A percentile compares a stretch with the other conserved stretches of the same genome.
These are phyloP conservation scores for Tetrao urogallus DNA, from an alignment of 2,113 vertebrate species.

Conservation along the genomic window DNA sequence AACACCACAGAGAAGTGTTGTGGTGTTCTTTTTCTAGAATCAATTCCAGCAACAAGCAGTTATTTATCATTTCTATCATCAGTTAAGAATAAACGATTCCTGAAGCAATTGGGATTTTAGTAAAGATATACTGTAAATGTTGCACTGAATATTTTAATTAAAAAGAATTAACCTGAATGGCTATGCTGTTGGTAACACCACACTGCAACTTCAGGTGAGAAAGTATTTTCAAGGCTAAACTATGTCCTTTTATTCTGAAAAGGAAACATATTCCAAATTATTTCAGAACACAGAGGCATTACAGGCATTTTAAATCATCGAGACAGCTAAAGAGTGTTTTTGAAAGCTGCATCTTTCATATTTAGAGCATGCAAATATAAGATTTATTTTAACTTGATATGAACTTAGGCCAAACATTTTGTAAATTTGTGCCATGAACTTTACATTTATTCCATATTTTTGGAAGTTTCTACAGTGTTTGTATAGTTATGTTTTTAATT, in stretches of 20 bases:
- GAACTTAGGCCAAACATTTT: neutral
- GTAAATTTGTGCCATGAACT: neutral
- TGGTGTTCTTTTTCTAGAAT: neutral
- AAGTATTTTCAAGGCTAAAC: neutral
- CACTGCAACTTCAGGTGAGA: neutral
- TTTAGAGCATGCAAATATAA: neutral
- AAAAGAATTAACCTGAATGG: neutral
- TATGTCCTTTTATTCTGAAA: neutral
- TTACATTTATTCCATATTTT: neutral
- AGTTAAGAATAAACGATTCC: neutral
- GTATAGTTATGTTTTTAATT: neutral
- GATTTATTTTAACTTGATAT: neutral
- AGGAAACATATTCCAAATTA: neutral
- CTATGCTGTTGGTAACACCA: neutral
- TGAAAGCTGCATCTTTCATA: neutral
- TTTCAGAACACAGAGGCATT: neutral
- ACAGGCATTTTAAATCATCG: neutral
- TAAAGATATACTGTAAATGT: neutral
- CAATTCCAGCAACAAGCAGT: neutral
- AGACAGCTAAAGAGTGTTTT: neutral
- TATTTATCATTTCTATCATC: neutral
- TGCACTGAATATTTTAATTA: neutral
- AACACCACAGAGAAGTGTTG: neutral
- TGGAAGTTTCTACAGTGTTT: neutral
- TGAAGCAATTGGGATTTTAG: neutral